Evolutionary conservation across 2,888 invertebrate species (phyloP).

Genomic region (Autographa pulchrina): DNA sequence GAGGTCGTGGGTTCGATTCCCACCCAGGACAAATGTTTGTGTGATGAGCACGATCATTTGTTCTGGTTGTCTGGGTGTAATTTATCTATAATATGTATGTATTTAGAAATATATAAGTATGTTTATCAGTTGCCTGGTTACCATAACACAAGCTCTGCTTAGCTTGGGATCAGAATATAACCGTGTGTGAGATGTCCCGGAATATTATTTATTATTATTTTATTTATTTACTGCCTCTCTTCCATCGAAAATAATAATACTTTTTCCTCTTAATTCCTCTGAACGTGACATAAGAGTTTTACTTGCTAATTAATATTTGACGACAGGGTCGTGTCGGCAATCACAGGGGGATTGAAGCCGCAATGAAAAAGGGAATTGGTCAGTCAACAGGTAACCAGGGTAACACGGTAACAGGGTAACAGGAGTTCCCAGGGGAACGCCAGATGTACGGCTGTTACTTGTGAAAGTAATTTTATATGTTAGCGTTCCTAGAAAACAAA

Average conservation of each 20-base stretch:
- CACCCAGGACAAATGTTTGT: no score
- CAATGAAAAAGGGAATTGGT: slow-evolving; percentile 7
- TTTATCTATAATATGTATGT: no score
- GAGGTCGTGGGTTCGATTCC: no score
- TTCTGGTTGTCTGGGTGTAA: no score
- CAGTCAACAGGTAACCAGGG: slow-evolving; percentile 7
- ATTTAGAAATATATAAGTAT: no score
- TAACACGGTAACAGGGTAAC: not conserved
- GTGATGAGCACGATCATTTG: no score
- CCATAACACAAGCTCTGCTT: no score
- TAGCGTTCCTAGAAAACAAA: not conserved
- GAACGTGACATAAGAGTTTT: not conserved
- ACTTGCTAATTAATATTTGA: slow-evolving; percentile 1
- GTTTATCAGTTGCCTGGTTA: no score
- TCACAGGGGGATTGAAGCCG: slow-evolving; percentile 1
- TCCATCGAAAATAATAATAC: not conserved
- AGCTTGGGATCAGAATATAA: no score
- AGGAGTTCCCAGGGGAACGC: not conserved
- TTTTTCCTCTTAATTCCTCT: not conserved
- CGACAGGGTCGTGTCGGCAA: not conserved
- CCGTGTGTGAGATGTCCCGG: no score
- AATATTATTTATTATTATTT: no score
- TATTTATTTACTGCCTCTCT: no score
- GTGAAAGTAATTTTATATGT: not conserved
- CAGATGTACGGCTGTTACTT: not conserved